Percentiles rank a stretch among this genome's conserved stretches.
These are phyloP conservation scores for Corydoras sp. DNA, from an alignment of 2,113 vertebrate genomes.

Conservation along the genomic window DNA sequence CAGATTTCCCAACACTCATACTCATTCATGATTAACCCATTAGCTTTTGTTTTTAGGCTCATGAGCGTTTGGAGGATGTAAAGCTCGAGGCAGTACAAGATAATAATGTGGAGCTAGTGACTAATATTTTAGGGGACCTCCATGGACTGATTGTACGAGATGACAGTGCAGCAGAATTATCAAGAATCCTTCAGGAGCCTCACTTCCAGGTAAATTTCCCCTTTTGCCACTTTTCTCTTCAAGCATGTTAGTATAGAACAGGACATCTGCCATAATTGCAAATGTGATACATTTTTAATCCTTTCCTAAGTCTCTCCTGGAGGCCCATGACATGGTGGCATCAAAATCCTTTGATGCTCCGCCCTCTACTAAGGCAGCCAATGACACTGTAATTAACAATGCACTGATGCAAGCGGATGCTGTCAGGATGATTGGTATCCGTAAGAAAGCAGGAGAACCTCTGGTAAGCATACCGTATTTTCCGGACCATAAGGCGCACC, in stretches of 20 bases:
- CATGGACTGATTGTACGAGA: constrained; percentile 76
- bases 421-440: constrained; percentile 96
- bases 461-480: constrained; percentile 79
- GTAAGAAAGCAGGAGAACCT: constrained; percentile 92
- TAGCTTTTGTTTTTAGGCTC: constrained; percentile 69
- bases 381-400: constrained; percentile 68
- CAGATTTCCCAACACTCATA: not conserved
- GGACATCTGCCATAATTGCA: too few relatives aligned
- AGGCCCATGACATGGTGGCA: constrained; percentile 95
- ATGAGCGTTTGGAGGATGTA: constrained; percentile 87
- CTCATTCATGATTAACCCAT: not conserved
- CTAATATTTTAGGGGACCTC: constrained; percentile 94
- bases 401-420: constrained; percentile 89
- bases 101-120: constrained; percentile 92
- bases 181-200: constrained; percentile 87
- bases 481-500: too few relatives aligned
- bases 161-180: constrained; percentile 82
- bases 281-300: not conserved
- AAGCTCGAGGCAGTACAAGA: constrained; percentile 97
- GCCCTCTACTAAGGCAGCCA: constrained; percentile 77
- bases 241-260: too few relatives aligned
- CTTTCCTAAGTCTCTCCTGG: constrained; percentile 79
- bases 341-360: constrained; percentile 91
- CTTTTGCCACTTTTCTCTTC: not conserved
- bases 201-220: constrained; percentile 83